Evolutionary conservation across 2,113 vertebrate species (phyloP), one percentile per base, ranked within the genome.

Genomic region (Actenoides hombroni): DNA sequence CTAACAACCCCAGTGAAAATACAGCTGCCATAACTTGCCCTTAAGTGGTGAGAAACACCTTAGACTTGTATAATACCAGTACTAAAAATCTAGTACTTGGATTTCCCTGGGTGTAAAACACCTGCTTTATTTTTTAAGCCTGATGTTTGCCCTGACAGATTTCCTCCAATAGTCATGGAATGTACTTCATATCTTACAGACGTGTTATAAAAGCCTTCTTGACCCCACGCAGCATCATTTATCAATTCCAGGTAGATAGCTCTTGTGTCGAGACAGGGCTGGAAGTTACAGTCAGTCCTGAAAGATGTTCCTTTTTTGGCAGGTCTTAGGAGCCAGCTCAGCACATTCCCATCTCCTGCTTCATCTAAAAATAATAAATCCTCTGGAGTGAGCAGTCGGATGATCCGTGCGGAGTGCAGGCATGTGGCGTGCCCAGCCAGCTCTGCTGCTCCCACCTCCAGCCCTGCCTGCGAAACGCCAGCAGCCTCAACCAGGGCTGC

Each of bases 341-440:
- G 94, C 93, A 95, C 77, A 91, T 88, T 76, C 88, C 90, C 83
- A 91, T 83, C 77, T 93, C 96, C 39, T 78, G 92, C 95, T 97
- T 87, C 31, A 1, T 84, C 95, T 96, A 96, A 94, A 97, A 97
- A 98, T 94, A 97, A 97, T 85, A 96, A 97, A 56, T 60, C 49
- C 60, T 94, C 75, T 1, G 2, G 82, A 65, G 86, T 1, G 1
- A 92, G 92, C 25, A 1, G 77, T 21, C 3, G 20, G 85, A 60
- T 85, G 86, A 93, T 76, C 61, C 13, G 35, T 53, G 90, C 65
- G 19, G 68, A 63, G 77, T 12, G 5, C 86, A 91, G 80, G 86
- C 94, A 68, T 13, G 75, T 1, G 0, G 80, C 0, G 0, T 65
- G 68, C 83, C 83, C 0, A 0, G 71, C 24, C 80, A 95, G 83